Evolutionary conservation across 1,140 invertebrate genomes (phyloP).

Genomic region (Sesamia nonagrioides): DNA sequence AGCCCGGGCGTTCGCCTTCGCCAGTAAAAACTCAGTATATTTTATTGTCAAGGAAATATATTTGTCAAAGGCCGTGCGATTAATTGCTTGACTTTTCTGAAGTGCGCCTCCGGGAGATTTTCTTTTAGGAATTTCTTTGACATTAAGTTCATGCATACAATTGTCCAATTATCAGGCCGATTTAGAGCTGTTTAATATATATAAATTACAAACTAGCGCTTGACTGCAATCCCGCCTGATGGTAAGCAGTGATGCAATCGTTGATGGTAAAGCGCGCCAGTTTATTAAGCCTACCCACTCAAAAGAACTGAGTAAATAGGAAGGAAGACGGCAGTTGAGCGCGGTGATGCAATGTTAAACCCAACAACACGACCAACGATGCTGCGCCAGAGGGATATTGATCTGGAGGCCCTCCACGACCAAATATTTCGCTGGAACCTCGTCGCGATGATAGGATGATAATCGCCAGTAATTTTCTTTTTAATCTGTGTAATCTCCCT

Average conservation of each 20-base stretch:
- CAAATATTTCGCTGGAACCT: too few species aligned
- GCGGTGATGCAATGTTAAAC: too few species aligned
- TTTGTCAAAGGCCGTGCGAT: constrained; percentile 78
- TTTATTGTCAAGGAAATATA: constrained; percentile 83
- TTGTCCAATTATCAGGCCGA: background rate
- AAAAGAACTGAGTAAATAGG: too few species aligned
- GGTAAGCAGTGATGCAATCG: too few species aligned
- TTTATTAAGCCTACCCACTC: too few species aligned
- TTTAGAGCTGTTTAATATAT: background rate
- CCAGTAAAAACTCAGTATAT: constrained; percentile 79
- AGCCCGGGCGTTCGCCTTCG: constrained; percentile 60
- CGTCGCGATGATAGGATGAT: background rate
- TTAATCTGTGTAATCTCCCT: background rate
- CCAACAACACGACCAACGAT: too few species aligned
- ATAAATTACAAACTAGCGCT: too few species aligned
- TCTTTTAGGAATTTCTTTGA: constrained; percentile 55
- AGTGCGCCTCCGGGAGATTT: constrained; percentile 61
- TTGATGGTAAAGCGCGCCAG: too few species aligned
- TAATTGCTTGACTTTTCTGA: constrained; percentile 73
- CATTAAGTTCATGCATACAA: constrained; percentile 13
- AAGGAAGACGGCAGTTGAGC: too few species aligned
- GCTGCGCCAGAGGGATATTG: too few species aligned
- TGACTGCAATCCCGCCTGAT: too few species aligned
- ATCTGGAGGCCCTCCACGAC: too few species aligned
- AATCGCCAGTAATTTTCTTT: background rate